Conservation (phyloP, 2,888 invertebrate genomes). For the Julus scandinavius region DNA sequence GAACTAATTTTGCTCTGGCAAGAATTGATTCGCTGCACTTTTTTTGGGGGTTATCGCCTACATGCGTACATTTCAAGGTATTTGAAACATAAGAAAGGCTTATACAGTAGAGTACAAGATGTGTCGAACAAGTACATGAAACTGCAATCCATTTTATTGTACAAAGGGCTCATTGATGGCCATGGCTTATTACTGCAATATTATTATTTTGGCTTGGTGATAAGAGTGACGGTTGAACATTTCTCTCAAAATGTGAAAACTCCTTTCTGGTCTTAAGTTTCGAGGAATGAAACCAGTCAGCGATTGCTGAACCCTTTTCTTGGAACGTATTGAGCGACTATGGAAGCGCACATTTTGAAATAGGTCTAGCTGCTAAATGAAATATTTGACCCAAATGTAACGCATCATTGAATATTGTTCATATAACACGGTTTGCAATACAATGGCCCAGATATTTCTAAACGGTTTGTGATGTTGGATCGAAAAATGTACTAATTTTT, state of each 20-base stretch:
- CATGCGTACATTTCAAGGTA: not conserved
- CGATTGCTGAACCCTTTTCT: not conserved
- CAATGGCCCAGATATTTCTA: not conserved
- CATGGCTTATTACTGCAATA: not conserved
- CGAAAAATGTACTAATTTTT: not conserved
- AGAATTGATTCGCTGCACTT: not conserved
- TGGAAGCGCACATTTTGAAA: not conserved
- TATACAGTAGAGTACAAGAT: not conserved
- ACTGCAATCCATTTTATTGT: not conserved
- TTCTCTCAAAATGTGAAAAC: not conserved
- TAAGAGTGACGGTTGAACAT: not conserved
- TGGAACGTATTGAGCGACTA: not conserved
- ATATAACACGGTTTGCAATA: not conserved
- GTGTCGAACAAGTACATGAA: not conserved
- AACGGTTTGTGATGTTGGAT: not conserved
- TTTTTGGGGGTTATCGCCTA: not conserved
- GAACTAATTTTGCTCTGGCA: not conserved
- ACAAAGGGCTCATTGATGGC: not conserved
- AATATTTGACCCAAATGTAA: conserved; percentile 12
- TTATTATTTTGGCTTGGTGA: not conserved
- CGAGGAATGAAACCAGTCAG: not conserved
- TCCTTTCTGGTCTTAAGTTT: not conserved
- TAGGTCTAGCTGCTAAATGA: not conserved
- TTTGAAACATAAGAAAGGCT: too few species aligned
- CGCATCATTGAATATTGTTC: not conserved